phyloP scores from a whole-genome alignment of 2,888 invertebrate species.

The Scelioninae gen. 2 region DNA sequence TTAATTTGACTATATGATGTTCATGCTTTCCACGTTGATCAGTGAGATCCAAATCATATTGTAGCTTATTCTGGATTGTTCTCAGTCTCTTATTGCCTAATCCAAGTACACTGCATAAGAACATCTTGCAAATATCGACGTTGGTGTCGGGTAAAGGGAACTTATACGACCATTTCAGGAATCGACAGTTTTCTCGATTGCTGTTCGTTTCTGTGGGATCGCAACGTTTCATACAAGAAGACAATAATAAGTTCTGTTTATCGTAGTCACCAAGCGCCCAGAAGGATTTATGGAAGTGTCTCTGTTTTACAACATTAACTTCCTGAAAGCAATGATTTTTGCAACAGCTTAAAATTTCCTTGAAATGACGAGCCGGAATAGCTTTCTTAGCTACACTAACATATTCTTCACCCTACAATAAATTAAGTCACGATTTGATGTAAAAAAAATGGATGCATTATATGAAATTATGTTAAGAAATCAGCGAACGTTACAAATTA shows the following conservation, averaged over 20 bases:
- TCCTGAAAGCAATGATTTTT: no score
- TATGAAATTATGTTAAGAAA: no score
- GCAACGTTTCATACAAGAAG: conserved; percentile 11
- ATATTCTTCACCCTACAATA: no score
- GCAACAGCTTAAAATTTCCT: no score
- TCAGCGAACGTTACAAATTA: no score
- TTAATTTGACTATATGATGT: conserved; percentile 42
- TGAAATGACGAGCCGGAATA: no score
- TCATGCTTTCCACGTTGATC: conserved; percentile 39
- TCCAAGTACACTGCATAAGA: conserved; percentile 22
- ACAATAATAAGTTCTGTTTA: conserved; percentile 18
- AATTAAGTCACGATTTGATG: no score
- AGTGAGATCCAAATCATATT: neutral
- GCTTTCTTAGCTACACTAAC: no score
- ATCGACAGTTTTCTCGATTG: conserved; percentile 10
- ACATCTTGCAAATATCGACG: conserved; percentile 20
- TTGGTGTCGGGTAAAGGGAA: conserved; percentile 9
- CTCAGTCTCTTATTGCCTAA: conserved; percentile 6
- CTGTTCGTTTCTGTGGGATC: conserved; percentile 3
- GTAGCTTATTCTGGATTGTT: conserved; percentile 17
- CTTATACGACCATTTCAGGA: conserved; percentile 18
- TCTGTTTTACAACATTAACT: no score
- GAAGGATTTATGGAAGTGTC: no score
- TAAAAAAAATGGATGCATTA: no score
- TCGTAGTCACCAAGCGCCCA: no score